Conservation (phyloP, 1,140 invertebrate species). For the Daktulosphaira vitifoliae region DNA sequence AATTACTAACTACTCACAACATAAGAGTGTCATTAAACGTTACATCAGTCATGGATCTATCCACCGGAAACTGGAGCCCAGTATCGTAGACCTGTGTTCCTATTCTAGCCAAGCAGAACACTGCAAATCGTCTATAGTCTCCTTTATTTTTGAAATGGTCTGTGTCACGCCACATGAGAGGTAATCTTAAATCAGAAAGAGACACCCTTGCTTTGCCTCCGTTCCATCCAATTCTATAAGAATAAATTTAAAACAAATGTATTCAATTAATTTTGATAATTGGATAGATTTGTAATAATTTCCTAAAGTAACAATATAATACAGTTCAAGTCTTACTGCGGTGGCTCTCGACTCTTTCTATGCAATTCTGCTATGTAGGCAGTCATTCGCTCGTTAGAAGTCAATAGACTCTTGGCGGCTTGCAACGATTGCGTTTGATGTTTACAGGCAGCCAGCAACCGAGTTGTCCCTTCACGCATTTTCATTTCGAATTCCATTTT, state of each 20-base stretch:
- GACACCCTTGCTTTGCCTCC: conserved; percentile 46
- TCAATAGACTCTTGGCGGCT: conserved; percentile 58
- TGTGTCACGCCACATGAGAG: conserved; percentile 62
- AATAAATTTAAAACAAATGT: neutral
- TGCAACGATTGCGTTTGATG: conserved; percentile 58
- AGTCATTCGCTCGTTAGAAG: conserved; percentile 59
- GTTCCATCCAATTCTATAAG: conserved; percentile 33
- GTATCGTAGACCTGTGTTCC: conserved; percentile 64
- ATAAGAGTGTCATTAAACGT: conserved; percentile 60
- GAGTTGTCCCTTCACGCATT: conserved; percentile 62
- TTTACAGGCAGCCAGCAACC: conserved; percentile 56
- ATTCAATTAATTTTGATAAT: no score
- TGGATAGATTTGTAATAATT: no score
- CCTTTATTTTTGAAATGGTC: conserved; percentile 68
- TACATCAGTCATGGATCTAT: conserved; percentile 60
- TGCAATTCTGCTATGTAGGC: conserved; percentile 61
- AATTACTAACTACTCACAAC: no score
- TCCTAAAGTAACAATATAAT: no score
- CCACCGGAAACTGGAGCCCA: conserved; percentile 55
- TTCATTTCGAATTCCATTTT: conserved; percentile 65
- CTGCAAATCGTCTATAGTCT: conserved; percentile 60
- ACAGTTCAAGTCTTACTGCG: neutral
- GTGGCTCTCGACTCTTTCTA: conserved; percentile 42
- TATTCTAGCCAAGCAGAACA: conserved; percentile 59
- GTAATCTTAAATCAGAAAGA: conserved; percentile 56